A percentile compares a stretch with the other conserved stretches of the same genome.
These are phyloP conservation scores for Cerastis leucographa DNA, from an alignment of 2,888 invertebrate species.

Conservation along the genomic window DNA sequence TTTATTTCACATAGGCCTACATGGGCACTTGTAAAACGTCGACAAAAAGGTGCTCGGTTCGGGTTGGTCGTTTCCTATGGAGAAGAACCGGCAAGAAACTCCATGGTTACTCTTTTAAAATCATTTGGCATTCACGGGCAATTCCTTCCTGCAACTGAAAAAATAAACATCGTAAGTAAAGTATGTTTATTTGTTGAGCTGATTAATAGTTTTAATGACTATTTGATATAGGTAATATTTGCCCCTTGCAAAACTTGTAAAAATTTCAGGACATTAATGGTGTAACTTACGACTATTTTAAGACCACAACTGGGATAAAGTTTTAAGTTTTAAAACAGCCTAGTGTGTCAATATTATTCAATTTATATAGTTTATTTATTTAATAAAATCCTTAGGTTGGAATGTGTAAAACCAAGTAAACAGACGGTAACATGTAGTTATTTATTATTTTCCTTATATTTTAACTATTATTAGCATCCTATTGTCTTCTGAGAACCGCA, in stretches of 20 bases:
- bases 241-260: too few relatives aligned
- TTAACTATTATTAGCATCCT: constrained; percentile 36
- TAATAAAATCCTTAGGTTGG: not conserved
- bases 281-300: not conserved
- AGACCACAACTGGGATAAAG: not conserved
- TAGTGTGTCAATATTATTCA: not conserved
- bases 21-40: too few relatives aligned
- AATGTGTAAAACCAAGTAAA: constrained; percentile 9
- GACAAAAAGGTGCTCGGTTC: too few relatives aligned
- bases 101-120: too few relatives aligned
- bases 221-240: too few relatives aligned
- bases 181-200: not conserved
- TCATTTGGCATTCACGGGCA: too few relatives aligned
- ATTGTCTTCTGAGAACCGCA: constrained; percentile 34
- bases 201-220: constrained; percentile 1
- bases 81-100: too few relatives aligned
- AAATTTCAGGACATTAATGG: too few relatives aligned
- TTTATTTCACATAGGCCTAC: too few relatives aligned
- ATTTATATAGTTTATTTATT: not conserved
- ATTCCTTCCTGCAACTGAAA: constrained; percentile 8
- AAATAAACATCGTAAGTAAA: not conserved
- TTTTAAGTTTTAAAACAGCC: not conserved
- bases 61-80: too few relatives aligned
- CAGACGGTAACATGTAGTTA: constrained; percentile 40
- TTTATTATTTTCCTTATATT: constrained; percentile 42